Evolutionary conservation across 2,113 vertebrate species (phyloP).

Genomic region (Tragelaphus imberbis): DNA sequence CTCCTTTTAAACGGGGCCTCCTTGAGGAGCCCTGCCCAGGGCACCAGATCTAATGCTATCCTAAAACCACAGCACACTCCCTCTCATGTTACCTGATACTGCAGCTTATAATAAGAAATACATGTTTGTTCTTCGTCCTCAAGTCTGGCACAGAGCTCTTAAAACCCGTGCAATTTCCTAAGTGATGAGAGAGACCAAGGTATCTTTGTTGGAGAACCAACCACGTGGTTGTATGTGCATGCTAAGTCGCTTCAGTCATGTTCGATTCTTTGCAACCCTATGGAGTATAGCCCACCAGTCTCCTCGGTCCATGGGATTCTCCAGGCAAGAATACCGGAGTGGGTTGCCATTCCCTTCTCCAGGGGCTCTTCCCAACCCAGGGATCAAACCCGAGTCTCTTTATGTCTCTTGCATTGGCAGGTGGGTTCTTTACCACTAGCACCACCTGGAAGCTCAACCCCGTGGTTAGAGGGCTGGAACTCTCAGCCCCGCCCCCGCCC

Average conservation of each 20-base stretch:
- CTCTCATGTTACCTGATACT: background rate
- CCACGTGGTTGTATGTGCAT: background rate
- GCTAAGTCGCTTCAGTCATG: background rate
- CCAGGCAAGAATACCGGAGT: background rate
- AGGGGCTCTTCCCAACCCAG: background rate
- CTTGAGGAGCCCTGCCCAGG: background rate
- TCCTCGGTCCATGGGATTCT: background rate
- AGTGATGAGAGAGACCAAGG: background rate
- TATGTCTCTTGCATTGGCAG: background rate
- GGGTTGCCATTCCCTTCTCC: background rate
- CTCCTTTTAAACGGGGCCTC: background rate
- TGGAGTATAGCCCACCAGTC: background rate
- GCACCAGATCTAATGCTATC: no score
- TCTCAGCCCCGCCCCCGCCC: fast-evolving
- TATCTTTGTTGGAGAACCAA: background rate
- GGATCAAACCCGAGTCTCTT: fast-evolving
- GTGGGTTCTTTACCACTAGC: background rate
- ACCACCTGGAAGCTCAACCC: background rate
- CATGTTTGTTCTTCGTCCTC: background rate
- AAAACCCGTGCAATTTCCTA: background rate
- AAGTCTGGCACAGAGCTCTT: background rate
- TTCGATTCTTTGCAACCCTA: background rate
- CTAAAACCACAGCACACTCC: background rate
- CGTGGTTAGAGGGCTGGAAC: background rate
- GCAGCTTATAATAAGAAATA: background rate